These are phyloP conservation scores for Grammomys dolichurus DNA, from an alignment of 2,113 vertebrate species.

Conservation along the genomic window DNA sequence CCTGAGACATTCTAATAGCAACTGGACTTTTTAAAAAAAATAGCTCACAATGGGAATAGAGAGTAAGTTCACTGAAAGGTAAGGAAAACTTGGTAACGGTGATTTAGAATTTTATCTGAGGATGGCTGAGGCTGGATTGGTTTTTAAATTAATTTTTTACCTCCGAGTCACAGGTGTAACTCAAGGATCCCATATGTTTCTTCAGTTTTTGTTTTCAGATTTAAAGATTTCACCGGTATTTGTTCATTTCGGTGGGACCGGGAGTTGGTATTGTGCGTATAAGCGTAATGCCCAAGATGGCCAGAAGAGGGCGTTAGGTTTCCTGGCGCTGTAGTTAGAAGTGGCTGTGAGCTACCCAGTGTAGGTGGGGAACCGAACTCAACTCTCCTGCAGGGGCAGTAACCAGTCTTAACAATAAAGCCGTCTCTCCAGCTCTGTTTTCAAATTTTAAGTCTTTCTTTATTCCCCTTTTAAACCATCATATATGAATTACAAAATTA, in stretches of 20 bases:
- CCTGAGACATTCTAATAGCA: neutral
- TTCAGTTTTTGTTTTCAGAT: neutral
- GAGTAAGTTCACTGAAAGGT: neutral
- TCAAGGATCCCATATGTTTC: neutral
- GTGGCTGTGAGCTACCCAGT: no score
- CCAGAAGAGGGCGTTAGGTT: neutral
- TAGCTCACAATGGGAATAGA: neutral
- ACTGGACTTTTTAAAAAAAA: neutral
- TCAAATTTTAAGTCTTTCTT: neutral
- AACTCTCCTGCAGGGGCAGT: no score
- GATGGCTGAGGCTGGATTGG: neutral
- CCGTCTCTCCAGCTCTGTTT: neutral
- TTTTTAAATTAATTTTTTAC: constrained; percentile 7
- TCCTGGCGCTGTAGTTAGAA: neutral
- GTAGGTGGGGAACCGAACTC: neutral
- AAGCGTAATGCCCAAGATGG: no score
- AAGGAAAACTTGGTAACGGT: neutral
- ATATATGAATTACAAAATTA: neutral
- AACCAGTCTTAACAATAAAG: neutral
- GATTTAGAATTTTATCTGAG: neutral
- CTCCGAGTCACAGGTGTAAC: neutral
- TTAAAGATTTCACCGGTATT: neutral
- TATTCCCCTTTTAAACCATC: neutral
- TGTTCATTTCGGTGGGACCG: neutral
- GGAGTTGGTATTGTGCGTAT: neutral